A percentile compares a stretch with the other conserved stretches of the same genome.
Evolutionary conservation across 92 coral and sea anemone genomes (phyloP).

Genomic region (Zoanthus sansibaricus): DNA sequence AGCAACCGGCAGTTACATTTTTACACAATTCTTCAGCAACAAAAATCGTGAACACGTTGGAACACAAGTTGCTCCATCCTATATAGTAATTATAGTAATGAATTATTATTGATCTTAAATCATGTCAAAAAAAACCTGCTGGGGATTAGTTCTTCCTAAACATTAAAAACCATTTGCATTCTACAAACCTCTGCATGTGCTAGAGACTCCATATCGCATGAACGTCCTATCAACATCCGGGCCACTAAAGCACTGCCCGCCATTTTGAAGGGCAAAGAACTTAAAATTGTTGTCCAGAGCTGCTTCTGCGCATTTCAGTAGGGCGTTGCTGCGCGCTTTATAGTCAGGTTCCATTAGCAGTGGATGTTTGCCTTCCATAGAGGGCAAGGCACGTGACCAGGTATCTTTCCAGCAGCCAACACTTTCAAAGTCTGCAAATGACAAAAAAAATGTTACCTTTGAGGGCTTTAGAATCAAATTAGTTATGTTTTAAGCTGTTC

Average conservation of each 20-base stretch:
- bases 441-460: background rate
- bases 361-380: slow-evolving; percentile 88
- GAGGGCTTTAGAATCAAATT: background rate
- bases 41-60: no score
- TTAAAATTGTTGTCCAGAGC: slow-evolving; percentile 76
- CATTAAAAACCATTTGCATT: background rate
- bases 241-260: slow-evolving; percentile 97
- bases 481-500: no score
- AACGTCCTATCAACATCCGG: slow-evolving; percentile 80
- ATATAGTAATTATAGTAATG: no score
- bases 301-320: slow-evolving; percentile 95
- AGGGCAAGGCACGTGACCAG: slow-evolving; percentile 87
- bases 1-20: no score
- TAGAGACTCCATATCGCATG: slow-evolving; percentile 83
- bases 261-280: slow-evolving; percentile 93
- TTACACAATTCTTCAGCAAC: no score
- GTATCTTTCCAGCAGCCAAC: slow-evolving; percentile 97
- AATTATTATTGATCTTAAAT: no score
- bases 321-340: slow-evolving; percentile 93
- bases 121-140: background rate
- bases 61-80: no score
- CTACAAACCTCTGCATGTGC: slow-evolving; percentile 82
- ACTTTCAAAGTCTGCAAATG: slow-evolving; percentile 83
- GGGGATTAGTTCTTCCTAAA: background rate
- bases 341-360: slow-evolving; percentile 87